A percentile compares a stretch with the other conserved stretches of the same genome.
phyloP scores from a whole-genome alignment of 2,797 vertebrate genomes.

The Galago senegalensis region DNA sequence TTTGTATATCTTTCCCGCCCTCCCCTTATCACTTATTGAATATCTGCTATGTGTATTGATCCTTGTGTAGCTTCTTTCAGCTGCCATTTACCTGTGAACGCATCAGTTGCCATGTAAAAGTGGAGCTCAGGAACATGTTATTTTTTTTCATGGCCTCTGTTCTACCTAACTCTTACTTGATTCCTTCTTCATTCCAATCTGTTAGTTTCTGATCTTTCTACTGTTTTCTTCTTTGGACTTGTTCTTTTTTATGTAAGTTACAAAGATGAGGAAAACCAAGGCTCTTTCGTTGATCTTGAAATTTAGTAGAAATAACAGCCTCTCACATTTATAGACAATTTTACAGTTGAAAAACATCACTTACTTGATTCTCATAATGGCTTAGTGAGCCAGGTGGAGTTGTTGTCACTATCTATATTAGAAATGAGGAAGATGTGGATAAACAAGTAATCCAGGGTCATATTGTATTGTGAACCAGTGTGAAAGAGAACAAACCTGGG shows the following conservation, averaged over 20 bases:
- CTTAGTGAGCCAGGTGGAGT: neutral
- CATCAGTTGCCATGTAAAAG: neutral
- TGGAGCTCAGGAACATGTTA: neutral
- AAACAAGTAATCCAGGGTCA: neutral
- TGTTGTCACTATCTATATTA: neutral
- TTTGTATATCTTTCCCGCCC: too few species aligned
- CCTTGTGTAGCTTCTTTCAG: neutral
- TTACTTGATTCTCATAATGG: neutral
- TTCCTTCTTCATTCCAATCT: neutral
- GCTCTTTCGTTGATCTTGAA: neutral
- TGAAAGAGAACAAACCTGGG: too few species aligned
- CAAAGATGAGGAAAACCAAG: neutral
- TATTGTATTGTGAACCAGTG: neutral
- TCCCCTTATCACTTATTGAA: neutral
- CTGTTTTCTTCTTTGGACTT: constrained; percentile 21
- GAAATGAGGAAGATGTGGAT: neutral
- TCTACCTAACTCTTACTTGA: neutral
- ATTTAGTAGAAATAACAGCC: neutral
- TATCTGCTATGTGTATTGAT: neutral
- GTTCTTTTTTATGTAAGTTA: constrained; percentile 1
- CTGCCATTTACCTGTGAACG: neutral
- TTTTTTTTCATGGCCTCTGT: neutral
- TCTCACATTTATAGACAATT: neutral
- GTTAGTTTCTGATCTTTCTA: neutral
- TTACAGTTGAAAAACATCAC: neutral